These are phyloP conservation scores for Neodiprion lecontei DNA, from an alignment of 1,140 invertebrate species.

Conservation along the genomic window DNA sequence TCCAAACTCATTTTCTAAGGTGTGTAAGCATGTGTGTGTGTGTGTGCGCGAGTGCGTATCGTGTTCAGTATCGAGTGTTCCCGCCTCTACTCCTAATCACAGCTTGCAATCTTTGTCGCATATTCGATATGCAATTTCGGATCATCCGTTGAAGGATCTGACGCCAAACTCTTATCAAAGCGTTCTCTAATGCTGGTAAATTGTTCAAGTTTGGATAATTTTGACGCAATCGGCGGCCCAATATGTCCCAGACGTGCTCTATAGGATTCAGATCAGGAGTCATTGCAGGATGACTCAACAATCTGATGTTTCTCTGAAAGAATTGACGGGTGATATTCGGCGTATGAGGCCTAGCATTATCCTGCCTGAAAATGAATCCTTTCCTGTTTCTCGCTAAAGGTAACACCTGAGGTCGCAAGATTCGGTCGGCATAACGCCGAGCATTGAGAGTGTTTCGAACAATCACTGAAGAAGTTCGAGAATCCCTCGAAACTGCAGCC, in stretches of 20 bases:
- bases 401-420: slow-evolving; percentile 36
- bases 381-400: slow-evolving; percentile 34
- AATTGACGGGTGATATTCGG: too few relatives aligned
- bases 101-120: neutral
- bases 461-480: slow-evolving; percentile 28
- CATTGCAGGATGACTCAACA: slow-evolving; percentile 8
- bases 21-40: slow-evolving; percentile 4
- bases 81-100: slow-evolving; percentile 17
- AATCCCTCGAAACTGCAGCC: slow-evolving; percentile 39
- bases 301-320: too few relatives aligned
- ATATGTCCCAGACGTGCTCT: slow-evolving; percentile 18
- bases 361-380: too few relatives aligned
- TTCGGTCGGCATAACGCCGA: slow-evolving; percentile 38
- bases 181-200: slow-evolving; percentile 17
- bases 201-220: slow-evolving; percentile 19
- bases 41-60: neutral
- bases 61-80: slow-evolving; percentile 14
- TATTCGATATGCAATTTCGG: slow-evolving; percentile 11
- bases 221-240: slow-evolving; percentile 19
- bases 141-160: slow-evolving; percentile 17
- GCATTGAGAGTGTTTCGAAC: slow-evolving; percentile 28
- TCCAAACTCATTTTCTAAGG: neutral
- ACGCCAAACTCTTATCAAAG: slow-evolving; percentile 16
- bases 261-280: slow-evolving; percentile 15
- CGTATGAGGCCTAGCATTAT: too few relatives aligned